Percentiles rank a stretch among this genome's conserved stretches.
Conservation (phyloP, 2,113 vertebrate species). For the Egretta garzetta region DNA sequence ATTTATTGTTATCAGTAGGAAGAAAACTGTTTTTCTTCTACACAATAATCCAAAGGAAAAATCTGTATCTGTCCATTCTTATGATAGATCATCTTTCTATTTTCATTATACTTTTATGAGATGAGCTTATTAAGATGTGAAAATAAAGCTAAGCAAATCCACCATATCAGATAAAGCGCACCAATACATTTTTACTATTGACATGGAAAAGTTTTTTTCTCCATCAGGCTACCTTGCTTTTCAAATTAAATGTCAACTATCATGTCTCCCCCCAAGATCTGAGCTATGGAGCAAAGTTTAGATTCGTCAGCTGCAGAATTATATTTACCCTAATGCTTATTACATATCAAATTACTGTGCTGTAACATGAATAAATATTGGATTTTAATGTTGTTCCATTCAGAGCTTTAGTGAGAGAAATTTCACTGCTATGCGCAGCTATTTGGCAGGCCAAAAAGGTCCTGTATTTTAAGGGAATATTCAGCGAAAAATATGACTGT, state of each 20-base stretch:
- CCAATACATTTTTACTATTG: conserved; percentile 28
- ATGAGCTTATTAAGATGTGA: conserved; percentile 76
- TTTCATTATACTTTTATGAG: conserved; percentile 76
- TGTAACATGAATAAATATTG: conserved; percentile 55
- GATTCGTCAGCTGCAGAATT: conserved; percentile 16
- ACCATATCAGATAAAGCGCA: conserved; percentile 70
- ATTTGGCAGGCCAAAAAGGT: background rate
- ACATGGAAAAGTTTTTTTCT: conserved; percentile 29
- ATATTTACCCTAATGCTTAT: conserved; percentile 64
- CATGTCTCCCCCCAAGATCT: conserved; percentile 36
- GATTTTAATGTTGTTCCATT: conserved; percentile 45
- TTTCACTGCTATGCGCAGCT: background rate
- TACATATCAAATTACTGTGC: conserved; percentile 47
- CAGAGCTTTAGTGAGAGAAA: conserved; percentile 15
- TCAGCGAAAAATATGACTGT: background rate
- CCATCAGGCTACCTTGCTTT: conserved; percentile 48
- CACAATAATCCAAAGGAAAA: conserved; percentile 27
- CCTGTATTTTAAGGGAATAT: background rate
- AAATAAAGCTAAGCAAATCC: conserved; percentile 73
- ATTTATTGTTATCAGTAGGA: conserved; percentile 57
- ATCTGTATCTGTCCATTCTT: conserved; percentile 8
- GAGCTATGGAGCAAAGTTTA: conserved; percentile 63
- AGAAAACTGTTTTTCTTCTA: conserved; percentile 64
- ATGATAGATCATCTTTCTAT: conserved; percentile 71
- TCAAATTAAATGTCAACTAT: conserved; percentile 75